Percentiles rank a stretch among this genome's conserved stretches.
Evolutionary conservation across 2,888 invertebrate species (phyloP).

Genomic region (Pristionchus entomophagus): DNA sequence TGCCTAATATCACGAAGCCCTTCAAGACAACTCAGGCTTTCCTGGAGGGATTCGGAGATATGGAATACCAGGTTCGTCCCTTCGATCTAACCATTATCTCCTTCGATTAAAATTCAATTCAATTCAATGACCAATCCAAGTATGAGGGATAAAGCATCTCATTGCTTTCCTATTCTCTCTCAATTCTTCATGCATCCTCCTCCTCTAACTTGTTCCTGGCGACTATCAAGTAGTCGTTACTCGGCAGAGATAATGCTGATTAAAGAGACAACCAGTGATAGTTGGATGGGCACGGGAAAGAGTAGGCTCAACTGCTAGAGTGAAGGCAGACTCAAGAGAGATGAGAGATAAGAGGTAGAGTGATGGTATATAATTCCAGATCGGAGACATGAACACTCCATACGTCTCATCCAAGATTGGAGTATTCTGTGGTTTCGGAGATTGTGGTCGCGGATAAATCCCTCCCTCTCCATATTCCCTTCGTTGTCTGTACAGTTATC

Average conservation of each 20-base stretch:
- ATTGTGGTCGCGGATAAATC: slow-evolving; percentile 56
- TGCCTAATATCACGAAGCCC: background rate
- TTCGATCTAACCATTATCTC: background rate
- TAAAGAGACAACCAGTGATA: slow-evolving; percentile 14
- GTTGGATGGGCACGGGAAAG: background rate
- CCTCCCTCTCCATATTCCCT: background rate
- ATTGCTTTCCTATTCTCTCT: background rate
- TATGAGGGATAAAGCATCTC: background rate
- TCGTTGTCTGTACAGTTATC: background rate
- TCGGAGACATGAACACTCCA: slow-evolving; percentile 45
- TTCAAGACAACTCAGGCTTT: slow-evolving; percentile 10
- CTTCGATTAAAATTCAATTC: background rate
- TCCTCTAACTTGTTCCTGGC: slow-evolving; percentile 10
- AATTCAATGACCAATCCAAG: background rate
- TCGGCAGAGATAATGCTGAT: background rate
- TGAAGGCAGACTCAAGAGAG: background rate
- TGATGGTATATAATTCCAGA: slow-evolving; percentile 44
- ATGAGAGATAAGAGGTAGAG: background rate
- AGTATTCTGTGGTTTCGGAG: slow-evolving; percentile 60
- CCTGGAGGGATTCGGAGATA: slow-evolving; percentile 29
- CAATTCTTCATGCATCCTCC: background rate
- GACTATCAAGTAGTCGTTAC: background rate
- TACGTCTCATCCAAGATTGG: slow-evolving; percentile 55
- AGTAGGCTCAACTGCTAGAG: background rate
- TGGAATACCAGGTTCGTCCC: background rate